Evolutionary conservation across 2,113 vertebrate species (phyloP), one percentile per base, ranked within the genome.

Genomic region (human): DNA sequence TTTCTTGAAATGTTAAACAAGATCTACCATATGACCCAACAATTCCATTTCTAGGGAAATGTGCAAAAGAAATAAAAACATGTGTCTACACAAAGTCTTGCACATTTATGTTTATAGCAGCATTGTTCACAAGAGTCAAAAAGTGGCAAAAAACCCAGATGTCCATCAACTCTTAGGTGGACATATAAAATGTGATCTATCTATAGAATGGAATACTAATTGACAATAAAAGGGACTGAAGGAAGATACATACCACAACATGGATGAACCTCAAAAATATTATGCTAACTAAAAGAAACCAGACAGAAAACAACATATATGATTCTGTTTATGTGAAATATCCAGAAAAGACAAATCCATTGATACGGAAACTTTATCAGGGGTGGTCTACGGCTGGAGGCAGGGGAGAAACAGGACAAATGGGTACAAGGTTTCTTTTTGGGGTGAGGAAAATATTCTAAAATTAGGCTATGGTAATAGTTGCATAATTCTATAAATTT

Each of bases 1-100:
- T 76, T 94, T 32, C 61, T 86, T 57, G 55, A 89, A 93, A 52
- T 55, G 52, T 43, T 87, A 83, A 88, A 93, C n/a, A 70, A 84
- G 11, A 72, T 55, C 57, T 30, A 57, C 25, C 18, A 50, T 27
- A 61, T n/a, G 11, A 93, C 17, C 22, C 23, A 45, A 68, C 23
- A 93, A 52, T 72, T 38, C 12, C 2, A 82, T 30, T 61, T 27
- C 89, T 50, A 75, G n/a, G 45, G 81, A 81, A 76, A 89, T 13
- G 78, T 12, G 3, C 70, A 95, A 40, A 72, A 83, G 13, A 78
- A 78, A 48, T 78, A 45, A 17, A 93, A 88, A 80, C 59, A 70
- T 25, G 27, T 43, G 8, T 52, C 13, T 35, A 83, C 35, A 92
- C 14, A 87, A 75, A 97, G 73, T 73, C 57, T 10, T 83, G n/a